A percentile compares a stretch with the other conserved stretches of the same genome.
These are phyloP conservation scores for Thalassoma bifasciatum DNA, from an alignment of 2,113 vertebrate genomes.

Conservation along the genomic window DNA sequence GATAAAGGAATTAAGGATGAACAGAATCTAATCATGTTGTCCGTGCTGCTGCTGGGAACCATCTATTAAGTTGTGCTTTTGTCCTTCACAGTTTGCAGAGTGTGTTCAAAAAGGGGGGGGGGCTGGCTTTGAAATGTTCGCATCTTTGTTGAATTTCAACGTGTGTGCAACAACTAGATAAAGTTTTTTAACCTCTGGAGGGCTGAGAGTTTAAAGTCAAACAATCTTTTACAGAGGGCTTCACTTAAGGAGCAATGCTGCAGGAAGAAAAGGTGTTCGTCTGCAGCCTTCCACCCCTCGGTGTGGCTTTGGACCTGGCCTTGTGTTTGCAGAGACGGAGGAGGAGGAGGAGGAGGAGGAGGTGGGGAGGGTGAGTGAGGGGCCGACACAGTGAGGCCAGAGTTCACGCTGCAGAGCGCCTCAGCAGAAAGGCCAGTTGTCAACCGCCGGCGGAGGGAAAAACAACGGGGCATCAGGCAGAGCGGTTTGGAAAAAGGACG, in stretches of 20 bases:
- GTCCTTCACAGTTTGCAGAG: constrained; percentile 55
- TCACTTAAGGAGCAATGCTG: neutral
- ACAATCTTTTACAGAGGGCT: neutral
- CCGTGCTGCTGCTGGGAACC: constrained; percentile 47
- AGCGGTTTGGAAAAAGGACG: constrained; percentile 67
- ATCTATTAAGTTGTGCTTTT: constrained; percentile 51
- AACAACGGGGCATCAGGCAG: constrained; percentile 62
- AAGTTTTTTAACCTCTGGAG: neutral
- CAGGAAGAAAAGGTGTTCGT: constrained; percentile 27
- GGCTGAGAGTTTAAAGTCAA: constrained; percentile 2
- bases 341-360: too few species aligned
- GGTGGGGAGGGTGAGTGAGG: neutral
- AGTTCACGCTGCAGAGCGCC: constrained; percentile 53
- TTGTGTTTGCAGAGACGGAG: constrained; percentile 29
- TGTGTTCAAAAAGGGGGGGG: constrained; percentile 13
- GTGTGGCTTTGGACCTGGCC: constrained; percentile 20
- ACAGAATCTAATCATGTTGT: constrained; percentile 54
- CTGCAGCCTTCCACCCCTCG: constrained; percentile 42
- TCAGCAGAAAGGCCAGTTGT: constrained; percentile 77
- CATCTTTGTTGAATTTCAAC: constrained; percentile 53
- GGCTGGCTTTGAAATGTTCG: constrained; percentile 16
- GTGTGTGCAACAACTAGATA: neutral
- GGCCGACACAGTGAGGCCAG: constrained; percentile 32
- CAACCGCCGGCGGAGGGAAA: constrained; percentile 57
- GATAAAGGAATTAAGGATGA: constrained; percentile 58